Evolutionary conservation across 2,888 invertebrate species (phyloP), one percentile per base, ranked within the genome.

Genomic region (Ferdinandea cuprea): DNA sequence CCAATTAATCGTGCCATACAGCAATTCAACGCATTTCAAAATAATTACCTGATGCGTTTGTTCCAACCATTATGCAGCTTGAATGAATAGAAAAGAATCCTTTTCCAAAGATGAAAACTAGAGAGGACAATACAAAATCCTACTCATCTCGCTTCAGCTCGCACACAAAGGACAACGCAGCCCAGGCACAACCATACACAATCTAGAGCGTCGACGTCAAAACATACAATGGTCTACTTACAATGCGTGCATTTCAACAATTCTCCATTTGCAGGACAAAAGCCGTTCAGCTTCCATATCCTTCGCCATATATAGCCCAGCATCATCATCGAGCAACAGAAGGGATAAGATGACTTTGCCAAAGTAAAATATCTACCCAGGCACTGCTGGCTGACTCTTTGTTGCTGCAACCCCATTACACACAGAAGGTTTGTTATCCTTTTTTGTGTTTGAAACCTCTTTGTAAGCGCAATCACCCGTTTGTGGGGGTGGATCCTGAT

Each of bases 401-500:
- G 68, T 81, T 77, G 52, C 50, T 83, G 68, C 68, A 68, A 72
- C 72, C 66, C 50, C 19, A 44, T 48, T 9, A 21, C 25, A 68
- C 6, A 37, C 61, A 7, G 35, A 69, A 58, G 44, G 44, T 48
- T 74, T 63, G 35, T 48, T 68, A 48, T 65, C 28, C 11, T 25
- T 25, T 42, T 50, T 56, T 15, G 8, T 40, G 25, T 30, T 46
- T 11, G 13, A 15, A 81, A 58, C 40, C 54, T 25, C 71, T 72
- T 77, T 77, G 56, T 73, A 15, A 73, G 69, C 61, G 56, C 68
- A 83, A 63, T 72, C 72, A 81, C 71, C 59, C 76, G 30, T 54
- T 63, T 72, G 32, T 56, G 83, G 71, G 83, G 83, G 83, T 83
- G 83, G 72, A 78, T 68, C 68, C 72, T 78, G 58, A 68, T 63